These are phyloP conservation scores for Loriculus beryllinus DNA, from an alignment of 2,797 vertebrate genomes.

Conservation along the genomic window DNA sequence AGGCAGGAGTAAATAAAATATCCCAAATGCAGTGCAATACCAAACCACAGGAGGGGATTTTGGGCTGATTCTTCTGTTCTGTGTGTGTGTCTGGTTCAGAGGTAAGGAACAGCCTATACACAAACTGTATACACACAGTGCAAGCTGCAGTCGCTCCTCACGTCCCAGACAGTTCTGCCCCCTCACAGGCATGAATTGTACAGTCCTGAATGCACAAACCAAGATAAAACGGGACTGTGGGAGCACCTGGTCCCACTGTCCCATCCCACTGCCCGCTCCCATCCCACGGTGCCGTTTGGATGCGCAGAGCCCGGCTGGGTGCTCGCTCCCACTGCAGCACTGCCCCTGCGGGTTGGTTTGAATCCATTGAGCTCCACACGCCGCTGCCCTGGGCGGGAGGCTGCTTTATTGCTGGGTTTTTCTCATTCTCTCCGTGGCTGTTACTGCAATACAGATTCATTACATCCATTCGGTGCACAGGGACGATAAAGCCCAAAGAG, in stretches of 20 bases:
- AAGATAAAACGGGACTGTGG: fast-evolving
- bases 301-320: not conserved
- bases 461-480: not conserved
- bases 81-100: fast-evolving
- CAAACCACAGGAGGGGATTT: too few species aligned
- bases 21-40: too few species aligned
- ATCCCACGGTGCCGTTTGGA: fast-evolving
- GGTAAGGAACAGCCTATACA: fast-evolving
- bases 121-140: fast-evolving
- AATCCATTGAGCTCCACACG: not conserved
- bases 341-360: not conserved
- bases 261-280: fast-evolving
- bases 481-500: not conserved
- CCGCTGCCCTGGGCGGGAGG: fast-evolving
- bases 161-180: fast-evolving
- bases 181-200: fast-evolving
- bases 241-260: not conserved
- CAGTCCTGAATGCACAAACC: fast-evolving
- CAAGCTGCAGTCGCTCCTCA: not conserved
- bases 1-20: not conserved
- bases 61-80: not conserved
- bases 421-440: not conserved
- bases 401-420: not conserved
- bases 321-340: not conserved
- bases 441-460: not conserved